phyloP scores from a whole-genome alignment of 2,797 vertebrate genomes.

The Loriculus beryllinus region DNA sequence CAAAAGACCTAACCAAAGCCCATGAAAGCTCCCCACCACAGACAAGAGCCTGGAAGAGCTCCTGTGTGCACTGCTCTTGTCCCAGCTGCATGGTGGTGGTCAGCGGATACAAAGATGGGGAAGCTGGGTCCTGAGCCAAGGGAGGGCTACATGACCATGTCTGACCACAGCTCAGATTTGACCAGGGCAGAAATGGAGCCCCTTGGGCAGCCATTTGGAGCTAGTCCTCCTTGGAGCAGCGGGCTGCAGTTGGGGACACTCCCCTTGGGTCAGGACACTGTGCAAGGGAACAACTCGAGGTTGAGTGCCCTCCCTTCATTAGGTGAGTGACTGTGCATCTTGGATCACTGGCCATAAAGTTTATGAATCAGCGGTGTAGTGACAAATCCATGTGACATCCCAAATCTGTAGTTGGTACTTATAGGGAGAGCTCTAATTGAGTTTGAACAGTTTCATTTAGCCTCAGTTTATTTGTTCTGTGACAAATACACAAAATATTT shows the following conservation, averaged over 20 bases:
- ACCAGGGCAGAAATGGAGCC: neutral
- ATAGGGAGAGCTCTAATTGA: neutral
- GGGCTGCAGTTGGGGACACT: neutral
- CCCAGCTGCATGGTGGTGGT: neutral
- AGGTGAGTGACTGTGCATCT: neutral
- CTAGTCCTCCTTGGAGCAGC: neutral
- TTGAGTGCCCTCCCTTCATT: neutral
- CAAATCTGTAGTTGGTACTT: neutral
- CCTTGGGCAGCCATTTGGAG: neutral
- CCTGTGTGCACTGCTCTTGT: neutral
- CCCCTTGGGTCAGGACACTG: neutral
- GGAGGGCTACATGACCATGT: neutral
- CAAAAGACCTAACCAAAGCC: neutral
- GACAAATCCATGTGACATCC: neutral
- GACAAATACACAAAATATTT: rapidly evolving
- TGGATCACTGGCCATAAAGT: neutral
- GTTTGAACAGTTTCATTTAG: neutral
- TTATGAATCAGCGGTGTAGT: neutral
- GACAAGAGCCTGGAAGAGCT: neutral
- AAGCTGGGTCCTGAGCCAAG: neutral
- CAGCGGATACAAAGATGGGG: neutral
- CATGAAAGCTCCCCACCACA: neutral
- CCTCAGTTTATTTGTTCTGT: neutral
- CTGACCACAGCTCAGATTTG: neutral
- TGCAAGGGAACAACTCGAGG: neutral